Conservation (phyloP, 2,888 invertebrate genomes). For the Oxycera nigricornis region DNA sequence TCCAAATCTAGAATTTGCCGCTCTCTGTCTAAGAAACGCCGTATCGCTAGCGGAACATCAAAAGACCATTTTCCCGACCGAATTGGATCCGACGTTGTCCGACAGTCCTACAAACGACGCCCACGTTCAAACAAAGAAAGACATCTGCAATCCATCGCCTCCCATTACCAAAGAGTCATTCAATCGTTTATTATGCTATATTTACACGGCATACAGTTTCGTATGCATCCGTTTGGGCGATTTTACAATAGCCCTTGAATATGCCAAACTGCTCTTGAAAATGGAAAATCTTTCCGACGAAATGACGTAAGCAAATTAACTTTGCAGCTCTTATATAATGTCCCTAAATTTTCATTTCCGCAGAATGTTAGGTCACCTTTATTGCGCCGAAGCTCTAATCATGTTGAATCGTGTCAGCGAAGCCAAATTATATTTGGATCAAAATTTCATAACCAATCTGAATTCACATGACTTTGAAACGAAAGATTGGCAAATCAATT, state of each 20-base stretch:
- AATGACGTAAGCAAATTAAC: slow-evolving; percentile 66
- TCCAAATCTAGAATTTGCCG: slow-evolving; percentile 88
- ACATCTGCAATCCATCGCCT: slow-evolving; percentile 66
- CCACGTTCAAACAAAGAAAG: slow-evolving; percentile 63
- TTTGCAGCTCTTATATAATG: neutral
- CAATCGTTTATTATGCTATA: slow-evolving; percentile 68
- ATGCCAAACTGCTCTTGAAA: slow-evolving; percentile 76
- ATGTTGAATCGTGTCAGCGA: slow-evolving; percentile 82
- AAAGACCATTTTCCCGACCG: slow-evolving; percentile 47
- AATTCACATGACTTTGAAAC: slow-evolving; percentile 63
- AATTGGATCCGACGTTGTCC: slow-evolving; percentile 38
- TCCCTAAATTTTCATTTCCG: neutral
- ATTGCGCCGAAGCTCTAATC: slow-evolving; percentile 87
- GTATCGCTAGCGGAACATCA: slow-evolving; percentile 66
- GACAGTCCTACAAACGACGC: slow-evolving; percentile 47
- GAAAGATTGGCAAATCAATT: slow-evolving; percentile 65
- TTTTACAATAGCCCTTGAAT: slow-evolving; percentile 77
- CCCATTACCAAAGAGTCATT: slow-evolving; percentile 69
- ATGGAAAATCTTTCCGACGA: slow-evolving; percentile 76
- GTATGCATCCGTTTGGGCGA: slow-evolving; percentile 85
- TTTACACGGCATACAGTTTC: slow-evolving; percentile 83
- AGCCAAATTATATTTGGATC: slow-evolving; percentile 84
- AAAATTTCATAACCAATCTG: slow-evolving; percentile 71
- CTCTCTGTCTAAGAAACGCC: slow-evolving; percentile 87
- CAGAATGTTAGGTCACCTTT: slow-evolving; percentile 84